phyloP scores from a whole-genome alignment of 2,113 vertebrate species.

The Syngnathus floridae region DNA sequence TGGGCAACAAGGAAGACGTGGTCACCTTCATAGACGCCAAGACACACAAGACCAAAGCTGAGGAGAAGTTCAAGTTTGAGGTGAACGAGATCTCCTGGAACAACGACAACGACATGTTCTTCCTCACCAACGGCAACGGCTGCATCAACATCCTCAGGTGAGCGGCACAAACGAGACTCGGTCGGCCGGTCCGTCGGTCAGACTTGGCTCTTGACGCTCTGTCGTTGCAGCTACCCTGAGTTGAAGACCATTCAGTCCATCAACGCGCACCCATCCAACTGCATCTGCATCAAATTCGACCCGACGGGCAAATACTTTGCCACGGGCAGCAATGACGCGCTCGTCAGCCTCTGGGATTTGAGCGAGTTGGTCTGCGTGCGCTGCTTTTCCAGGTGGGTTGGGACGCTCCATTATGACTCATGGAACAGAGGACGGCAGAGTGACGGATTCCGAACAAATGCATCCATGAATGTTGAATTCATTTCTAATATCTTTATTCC shows the following conservation, averaged over 20 bases:
- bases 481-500: too few relatives aligned
- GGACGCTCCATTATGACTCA: too few relatives aligned
- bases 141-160: constrained; percentile 98
- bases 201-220: not conserved
- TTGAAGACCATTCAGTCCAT: constrained; percentile 97
- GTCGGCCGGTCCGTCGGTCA: too few relatives aligned
- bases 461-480: too few relatives aligned
- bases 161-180: too few relatives aligned
- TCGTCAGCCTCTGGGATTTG: constrained; percentile 96
- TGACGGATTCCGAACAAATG: too few relatives aligned
- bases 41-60: constrained; percentile 87
- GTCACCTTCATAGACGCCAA: constrained; percentile 97
- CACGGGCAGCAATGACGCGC: constrained; percentile 89
- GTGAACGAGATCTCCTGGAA: constrained; percentile 99
- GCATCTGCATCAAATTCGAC: constrained; percentile 98
- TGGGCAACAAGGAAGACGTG: constrained; percentile 99
- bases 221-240: constrained; percentile 82
- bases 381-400: constrained; percentile 87
- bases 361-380: constrained; percentile 95
- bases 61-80: constrained; percentile 98
- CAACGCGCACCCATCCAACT: constrained; percentile 97
- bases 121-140: constrained; percentile 94
- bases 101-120: constrained; percentile 98
- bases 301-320: constrained; percentile 96
- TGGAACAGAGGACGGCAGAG: too few relatives aligned